Evolutionary conservation across 1,140 invertebrate genomes (phyloP), one percentile per base, ranked within the genome.

Genomic region (Colletes latitarsis): DNA sequence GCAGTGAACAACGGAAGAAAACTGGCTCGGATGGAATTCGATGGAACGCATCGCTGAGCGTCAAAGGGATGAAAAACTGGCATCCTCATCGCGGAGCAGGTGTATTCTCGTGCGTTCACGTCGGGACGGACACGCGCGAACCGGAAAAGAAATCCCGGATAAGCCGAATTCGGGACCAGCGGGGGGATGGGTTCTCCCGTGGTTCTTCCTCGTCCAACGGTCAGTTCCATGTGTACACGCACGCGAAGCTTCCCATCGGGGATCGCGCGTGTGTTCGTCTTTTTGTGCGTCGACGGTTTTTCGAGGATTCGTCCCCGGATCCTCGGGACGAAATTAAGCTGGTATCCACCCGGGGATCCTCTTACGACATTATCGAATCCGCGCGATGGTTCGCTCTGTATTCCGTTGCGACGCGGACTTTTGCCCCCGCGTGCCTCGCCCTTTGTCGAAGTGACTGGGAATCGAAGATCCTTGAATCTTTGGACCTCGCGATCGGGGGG

Each of bases 291-390:
- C 14, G n/a, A 41, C 10, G 17, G 57, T 43, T 19, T 52, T 12
- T 19, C 68, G 10, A 21, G 63, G 55, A 62, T 80, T 63, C 60
- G n/a, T 14, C 14, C 10, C 80, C 53, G 14, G 52, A 15, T 53
- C 12, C 52, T 6, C 14, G 17, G 39, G 52, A 49, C 73, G 75
- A 89, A 89, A 89, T 86, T 89, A 88, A 84, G 84, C 86, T 72
- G 79, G 81, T 83, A 83, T 89, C 81, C 79, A 43, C 21, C 10
- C 10, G 57, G 57, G 63, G 84, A 89, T 89, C 88, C 88, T 86
- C 88, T 89, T 89, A 89, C 73, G 83, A 76, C 73, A 87, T 87
- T 87, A 88, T 88, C 87, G 83, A 88, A 81, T 82, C 73, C 21
- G 30, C 30, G 30, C 30, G 60, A 62, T 21, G 30, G 43, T 9